phyloP scores from a whole-genome alignment of 2,888 invertebrate species.

The Cheilosia pagana region DNA sequence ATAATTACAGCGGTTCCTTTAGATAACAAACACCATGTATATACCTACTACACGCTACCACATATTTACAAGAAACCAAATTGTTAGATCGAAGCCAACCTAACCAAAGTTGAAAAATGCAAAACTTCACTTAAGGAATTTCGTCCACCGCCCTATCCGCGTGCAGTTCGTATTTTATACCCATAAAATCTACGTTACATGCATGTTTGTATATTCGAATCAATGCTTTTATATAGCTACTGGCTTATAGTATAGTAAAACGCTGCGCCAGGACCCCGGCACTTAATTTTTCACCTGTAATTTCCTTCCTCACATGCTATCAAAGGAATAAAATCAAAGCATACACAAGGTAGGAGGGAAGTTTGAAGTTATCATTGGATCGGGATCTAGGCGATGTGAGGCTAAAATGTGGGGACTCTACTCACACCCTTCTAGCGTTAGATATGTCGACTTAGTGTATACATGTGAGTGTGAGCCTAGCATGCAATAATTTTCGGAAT shows the following conservation, averaged over 20 bases:
- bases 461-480: slow-evolving; percentile 29
- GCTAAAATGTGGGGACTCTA: slow-evolving; percentile 26
- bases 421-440: slow-evolving; percentile 33
- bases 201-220: slow-evolving; percentile 28
- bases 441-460: slow-evolving; percentile 19
- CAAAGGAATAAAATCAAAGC: slow-evolving; percentile 64
- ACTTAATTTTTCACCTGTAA: slow-evolving; percentile 70
- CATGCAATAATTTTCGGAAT: slow-evolving; percentile 72
- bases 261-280: slow-evolving; percentile 33
- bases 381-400: slow-evolving; percentile 53
- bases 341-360: slow-evolving; percentile 37
- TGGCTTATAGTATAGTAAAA: slow-evolving; percentile 13
- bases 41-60: slow-evolving; percentile 42
- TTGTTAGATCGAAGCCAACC: slow-evolving; percentile 72
- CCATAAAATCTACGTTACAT: slow-evolving; percentile 11
- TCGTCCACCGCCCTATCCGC: slow-evolving; percentile 1
- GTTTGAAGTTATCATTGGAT: slow-evolving; percentile 60
- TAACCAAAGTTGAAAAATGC: slow-evolving; percentile 56
- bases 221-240: slow-evolving; percentile 42
- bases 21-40: slow-evolving; percentile 36
- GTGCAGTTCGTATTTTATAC: slow-evolving; percentile 31
- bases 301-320: slow-evolving; percentile 57
- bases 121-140: slow-evolving; percentile 71
- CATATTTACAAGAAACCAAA: slow-evolving; percentile 45
- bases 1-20: slow-evolving; percentile 38